phyloP scores from a whole-genome alignment of 2,888 invertebrate species.

The Pseudococcus viburni region DNA sequence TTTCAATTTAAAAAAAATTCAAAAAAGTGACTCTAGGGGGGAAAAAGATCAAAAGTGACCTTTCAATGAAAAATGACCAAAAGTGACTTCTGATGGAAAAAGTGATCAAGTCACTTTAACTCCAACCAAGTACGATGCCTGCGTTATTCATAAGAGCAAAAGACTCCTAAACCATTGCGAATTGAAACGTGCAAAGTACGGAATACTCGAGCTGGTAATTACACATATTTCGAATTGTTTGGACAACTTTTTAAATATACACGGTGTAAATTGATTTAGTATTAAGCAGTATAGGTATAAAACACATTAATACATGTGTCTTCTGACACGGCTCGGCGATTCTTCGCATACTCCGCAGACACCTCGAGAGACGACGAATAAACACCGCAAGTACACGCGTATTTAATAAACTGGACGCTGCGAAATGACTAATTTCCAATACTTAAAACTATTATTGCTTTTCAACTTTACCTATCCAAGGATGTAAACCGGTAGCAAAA shows the following conservation, averaged over 20 bases:
- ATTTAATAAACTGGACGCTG: constrained; percentile 43
- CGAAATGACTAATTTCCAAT: constrained; percentile 56
- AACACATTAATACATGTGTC: constrained; percentile 31
- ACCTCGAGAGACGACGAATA: background rate
- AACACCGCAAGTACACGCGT: background rate
- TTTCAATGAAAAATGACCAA: too few species aligned
- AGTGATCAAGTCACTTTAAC: too few species aligned
- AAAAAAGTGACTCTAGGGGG: too few species aligned
- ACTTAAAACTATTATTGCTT: constrained; percentile 51
- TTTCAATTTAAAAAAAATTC: too few species aligned
- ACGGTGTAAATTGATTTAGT: constrained; percentile 33
- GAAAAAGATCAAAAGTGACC: too few species aligned
- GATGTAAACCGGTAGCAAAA: constrained; percentile 52
- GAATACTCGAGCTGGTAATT: background rate
- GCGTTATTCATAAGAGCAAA: too few species aligned
- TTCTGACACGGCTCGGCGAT: background rate
- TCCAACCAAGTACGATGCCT: too few species aligned
- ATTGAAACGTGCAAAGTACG: background rate
- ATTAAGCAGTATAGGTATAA: background rate
- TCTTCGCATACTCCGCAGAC: background rate
- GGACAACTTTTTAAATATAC: background rate
- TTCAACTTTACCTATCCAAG: background rate
- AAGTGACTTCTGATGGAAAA: too few species aligned
- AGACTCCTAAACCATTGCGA: background rate
- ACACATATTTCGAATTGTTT: background rate